phyloP scores from a whole-genome alignment of 1,140 invertebrate species.

The Sycophaga agraensis region DNA sequence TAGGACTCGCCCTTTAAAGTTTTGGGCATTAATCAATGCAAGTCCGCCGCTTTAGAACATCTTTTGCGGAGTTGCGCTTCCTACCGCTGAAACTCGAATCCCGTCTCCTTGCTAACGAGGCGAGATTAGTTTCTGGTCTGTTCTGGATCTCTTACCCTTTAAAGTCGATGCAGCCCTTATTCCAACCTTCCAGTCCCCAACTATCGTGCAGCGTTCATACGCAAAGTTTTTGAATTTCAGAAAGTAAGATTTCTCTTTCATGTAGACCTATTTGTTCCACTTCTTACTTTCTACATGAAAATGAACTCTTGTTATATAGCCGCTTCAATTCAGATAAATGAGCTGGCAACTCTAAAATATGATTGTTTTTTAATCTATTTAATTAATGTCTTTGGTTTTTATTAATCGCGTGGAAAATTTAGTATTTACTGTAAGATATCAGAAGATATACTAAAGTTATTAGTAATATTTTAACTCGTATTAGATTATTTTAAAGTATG shows the following conservation, averaged over 20 bases:
- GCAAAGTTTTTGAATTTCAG: slow-evolving; percentile 30
- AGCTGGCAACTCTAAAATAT: no score
- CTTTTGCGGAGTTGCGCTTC: slow-evolving; percentile 20
- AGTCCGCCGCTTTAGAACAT: slow-evolving; percentile 41
- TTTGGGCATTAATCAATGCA: slow-evolving; percentile 49
- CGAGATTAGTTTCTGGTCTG: slow-evolving; percentile 41
- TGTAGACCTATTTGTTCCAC: not conserved
- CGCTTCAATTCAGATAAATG: no score
- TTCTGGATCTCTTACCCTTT: slow-evolving; percentile 20
- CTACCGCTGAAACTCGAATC: slow-evolving; percentile 29
- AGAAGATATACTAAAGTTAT: no score
- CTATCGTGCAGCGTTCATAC: slow-evolving; percentile 15
- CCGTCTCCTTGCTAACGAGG: slow-evolving; percentile 33
- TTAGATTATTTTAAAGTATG: no score
- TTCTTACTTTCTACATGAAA: no score
- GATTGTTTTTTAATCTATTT: no score
- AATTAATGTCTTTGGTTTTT: no score
- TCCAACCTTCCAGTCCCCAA: not conserved
- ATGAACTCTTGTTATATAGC: no score
- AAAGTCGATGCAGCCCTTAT: slow-evolving; percentile 4
- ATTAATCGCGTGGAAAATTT: no score
- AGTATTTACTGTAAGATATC: no score
- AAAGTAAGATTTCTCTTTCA: slow-evolving; percentile 8
- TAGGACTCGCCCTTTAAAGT: slow-evolving; percentile 42
- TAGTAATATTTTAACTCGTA: no score